Base-by-base conservation (phyloP, 2,888 invertebrate genomes). In the Eupithecia insigniata region DNA sequence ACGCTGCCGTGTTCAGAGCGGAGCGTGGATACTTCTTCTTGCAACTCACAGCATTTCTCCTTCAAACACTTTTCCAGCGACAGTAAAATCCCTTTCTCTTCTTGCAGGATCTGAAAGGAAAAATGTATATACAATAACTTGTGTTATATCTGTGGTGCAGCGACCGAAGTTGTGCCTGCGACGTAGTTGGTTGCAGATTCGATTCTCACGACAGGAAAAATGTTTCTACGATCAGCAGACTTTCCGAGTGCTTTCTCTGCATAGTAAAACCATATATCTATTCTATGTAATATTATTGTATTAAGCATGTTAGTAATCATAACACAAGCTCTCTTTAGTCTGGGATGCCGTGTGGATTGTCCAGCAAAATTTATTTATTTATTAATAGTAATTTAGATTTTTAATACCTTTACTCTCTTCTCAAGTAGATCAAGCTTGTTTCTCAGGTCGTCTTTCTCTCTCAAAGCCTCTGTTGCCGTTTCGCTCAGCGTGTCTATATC, bases 401-500 rank as follows among this genome's bases (percentile, higher is more conserved):
- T 66, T n/a, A 22, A 30, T 85, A 96, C 96, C 95, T 96, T 96
- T 0, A 97, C 96, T 85, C 96, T 95, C 80, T 96, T 95, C 87
- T 97, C 97, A 74, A 97, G 87, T 66, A 96, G 90, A 0, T 96
- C 95, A 77, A 97, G 93, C 89, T 97, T 96, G 79, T 96, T 95
- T 78, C 95, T 95, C 43, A 97, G 87, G 72, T 93, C 92, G 70
- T 95, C 95, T 73, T 96, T 95, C 83, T 96, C 96, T 73, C 95
- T 95, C 82, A 96, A 96, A 1, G 97, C 96, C 80, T 96, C 96
- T 60, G 96, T 95, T 1, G 97, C 96, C 80, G 96, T 95, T 71
- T 95, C 95, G 79, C 96, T 96, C 75, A 98, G 91, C 43, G 95
- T 96, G 78, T 97, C 97, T 51, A 98, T 96, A 82, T 98, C 97